Percentiles rank a stretch among this genome's conserved stretches.
Conservation (phyloP, 2,888 invertebrate genomes). For the Argyresthia goedartella region DNA sequence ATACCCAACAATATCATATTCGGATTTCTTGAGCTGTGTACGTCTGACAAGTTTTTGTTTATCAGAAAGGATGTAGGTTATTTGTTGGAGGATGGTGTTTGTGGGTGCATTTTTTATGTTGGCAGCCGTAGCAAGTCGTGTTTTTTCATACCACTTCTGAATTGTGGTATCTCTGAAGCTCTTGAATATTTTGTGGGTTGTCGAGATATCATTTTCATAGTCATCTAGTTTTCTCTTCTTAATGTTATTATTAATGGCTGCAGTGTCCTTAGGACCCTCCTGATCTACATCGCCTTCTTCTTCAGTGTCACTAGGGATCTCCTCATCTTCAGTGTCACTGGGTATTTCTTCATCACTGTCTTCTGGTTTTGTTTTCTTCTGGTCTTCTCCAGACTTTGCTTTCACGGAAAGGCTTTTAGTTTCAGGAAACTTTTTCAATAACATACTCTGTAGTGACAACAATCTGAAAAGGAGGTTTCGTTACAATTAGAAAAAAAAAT, state of each 20-base stretch:
- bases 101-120: constrained; percentile 73
- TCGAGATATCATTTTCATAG: constrained; percentile 69
- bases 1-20: constrained; percentile 78
- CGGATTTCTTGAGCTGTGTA: constrained; percentile 84
- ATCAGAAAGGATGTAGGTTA: constrained; percentile 87
- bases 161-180: constrained; percentile 84
- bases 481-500: constrained; percentile 1
- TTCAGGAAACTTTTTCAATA: constrained; percentile 77
- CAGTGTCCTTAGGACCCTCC: constrained; percentile 18
- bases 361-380: constrained; percentile 18
- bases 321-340: constrained; percentile 73
- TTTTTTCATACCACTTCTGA: constrained; percentile 96
- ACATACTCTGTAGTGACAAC: constrained; percentile 43
- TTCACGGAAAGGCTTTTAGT: constrained; percentile 54
- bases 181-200: constrained; percentile 72
- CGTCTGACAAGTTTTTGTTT: constrained; percentile 80
- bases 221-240: constrained; percentile 71
- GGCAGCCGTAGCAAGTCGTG: constrained; percentile 77
- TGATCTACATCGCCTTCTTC: constrained; percentile 37
- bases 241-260: constrained; percentile 1
- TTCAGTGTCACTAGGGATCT: constrained; percentile 75
- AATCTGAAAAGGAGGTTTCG: constrained; percentile 38
- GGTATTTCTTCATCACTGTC: constrained; percentile 56
- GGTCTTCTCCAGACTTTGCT: constrained; percentile 21
- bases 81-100: constrained; percentile 81